These are phyloP conservation scores for Drosophila bocqueti DNA, from an alignment of 1,140 invertebrate species.

Conservation along the genomic window DNA sequence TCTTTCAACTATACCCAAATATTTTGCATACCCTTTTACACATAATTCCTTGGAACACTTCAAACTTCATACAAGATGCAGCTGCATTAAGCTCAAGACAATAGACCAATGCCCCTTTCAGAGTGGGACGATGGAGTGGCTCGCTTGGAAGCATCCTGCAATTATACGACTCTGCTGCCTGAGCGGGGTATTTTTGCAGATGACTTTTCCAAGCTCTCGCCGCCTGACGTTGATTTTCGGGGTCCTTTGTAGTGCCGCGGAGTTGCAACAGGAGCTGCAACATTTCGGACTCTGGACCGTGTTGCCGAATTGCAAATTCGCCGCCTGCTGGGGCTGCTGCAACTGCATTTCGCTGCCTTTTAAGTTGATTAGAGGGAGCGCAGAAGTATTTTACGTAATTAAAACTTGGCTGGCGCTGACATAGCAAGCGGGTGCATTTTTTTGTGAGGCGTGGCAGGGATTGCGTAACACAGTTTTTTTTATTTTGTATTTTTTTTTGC, in stretches of 20 bases:
- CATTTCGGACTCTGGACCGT: conserved; percentile 44
- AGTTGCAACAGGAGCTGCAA: conserved; percentile 50
- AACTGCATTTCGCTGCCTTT: conserved; percentile 47
- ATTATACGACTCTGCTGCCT: conserved; percentile 23
- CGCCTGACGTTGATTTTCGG: not conserved
- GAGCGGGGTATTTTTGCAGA: conserved; percentile 12
- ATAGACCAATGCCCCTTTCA: not conserved
- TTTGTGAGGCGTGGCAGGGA: not conserved
- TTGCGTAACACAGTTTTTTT: conserved; percentile 28
- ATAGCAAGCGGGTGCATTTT: conserved; percentile 44
- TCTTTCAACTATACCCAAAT: too few relatives aligned
- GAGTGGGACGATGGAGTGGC: not conserved
- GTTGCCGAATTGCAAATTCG: conserved; percentile 70
- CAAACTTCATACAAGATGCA: not conserved
- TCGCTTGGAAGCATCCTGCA: conserved; percentile 6
- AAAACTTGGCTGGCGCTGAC: conserved; percentile 71
- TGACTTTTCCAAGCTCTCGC: conserved; percentile 21
- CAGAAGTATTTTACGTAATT: conserved; percentile 83
- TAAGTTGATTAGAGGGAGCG: conserved; percentile 77
- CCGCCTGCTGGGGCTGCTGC: conserved; percentile 17
- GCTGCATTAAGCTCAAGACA: not conserved
- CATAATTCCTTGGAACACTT: not conserved
- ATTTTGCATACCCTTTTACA: not conserved
- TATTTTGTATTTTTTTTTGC: conserved; percentile 10
- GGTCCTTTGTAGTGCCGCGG: conserved; percentile 32